Evolutionary conservation across 2,113 vertebrate genomes (phyloP).

Genomic region (Apus apus): DNA sequence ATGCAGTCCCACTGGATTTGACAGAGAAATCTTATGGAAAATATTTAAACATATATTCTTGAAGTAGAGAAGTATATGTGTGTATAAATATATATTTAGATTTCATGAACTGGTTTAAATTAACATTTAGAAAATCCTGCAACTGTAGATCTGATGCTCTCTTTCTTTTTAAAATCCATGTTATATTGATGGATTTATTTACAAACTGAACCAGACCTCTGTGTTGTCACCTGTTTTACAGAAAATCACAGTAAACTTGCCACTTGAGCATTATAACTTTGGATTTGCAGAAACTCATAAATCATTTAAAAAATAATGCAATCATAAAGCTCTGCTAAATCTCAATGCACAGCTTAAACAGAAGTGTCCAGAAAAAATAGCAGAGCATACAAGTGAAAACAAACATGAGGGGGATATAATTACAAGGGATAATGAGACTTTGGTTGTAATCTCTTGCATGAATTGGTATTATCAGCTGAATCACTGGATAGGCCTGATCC

Average conservation of each 20-base stretch:
- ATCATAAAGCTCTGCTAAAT: neutral
- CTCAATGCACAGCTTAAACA: neutral
- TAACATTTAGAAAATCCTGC: neutral
- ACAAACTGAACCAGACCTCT: neutral
- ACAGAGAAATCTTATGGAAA: neutral
- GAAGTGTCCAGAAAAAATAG: slow-evolving; percentile 25
- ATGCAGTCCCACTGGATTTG: neutral
- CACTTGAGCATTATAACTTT: neutral
- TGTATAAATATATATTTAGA: neutral
- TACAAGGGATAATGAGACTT: slow-evolving; percentile 46
- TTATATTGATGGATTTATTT: neutral
- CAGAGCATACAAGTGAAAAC: slow-evolving; percentile 35
- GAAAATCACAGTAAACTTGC: neutral
- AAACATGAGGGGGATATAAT: slow-evolving; percentile 6
- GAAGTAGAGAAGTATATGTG: neutral
- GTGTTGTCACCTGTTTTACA: neutral
- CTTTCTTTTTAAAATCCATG: neutral
- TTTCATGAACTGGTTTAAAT: neutral
- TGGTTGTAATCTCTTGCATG: slow-evolving; percentile 29
- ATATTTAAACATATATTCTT: neutral
- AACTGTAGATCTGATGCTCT: neutral
- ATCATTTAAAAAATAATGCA: neutral
- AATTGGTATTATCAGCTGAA: slow-evolving; percentile 41
- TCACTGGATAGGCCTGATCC: slow-evolving; percentile 9
- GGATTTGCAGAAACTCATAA: neutral